phyloP scores from a whole-genome alignment of 2,797 vertebrate species.

The Fistularia tabacaria region DNA sequence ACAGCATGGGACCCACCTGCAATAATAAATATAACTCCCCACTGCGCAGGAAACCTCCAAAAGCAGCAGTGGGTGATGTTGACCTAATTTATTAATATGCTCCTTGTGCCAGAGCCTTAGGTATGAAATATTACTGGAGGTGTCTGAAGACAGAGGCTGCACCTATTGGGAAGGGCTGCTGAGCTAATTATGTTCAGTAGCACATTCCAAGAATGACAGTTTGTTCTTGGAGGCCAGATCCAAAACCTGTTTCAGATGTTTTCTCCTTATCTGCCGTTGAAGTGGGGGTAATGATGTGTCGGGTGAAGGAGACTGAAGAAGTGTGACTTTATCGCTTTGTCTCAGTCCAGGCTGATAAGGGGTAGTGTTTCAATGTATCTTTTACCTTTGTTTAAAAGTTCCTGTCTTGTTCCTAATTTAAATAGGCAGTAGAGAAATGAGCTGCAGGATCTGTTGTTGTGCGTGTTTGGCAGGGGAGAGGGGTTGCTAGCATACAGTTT shows the following conservation, averaged over 20 bases:
- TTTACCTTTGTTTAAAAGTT: conserved; percentile 41
- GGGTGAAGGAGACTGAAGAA: conserved; percentile 30
- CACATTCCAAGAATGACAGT: conserved; percentile 58
- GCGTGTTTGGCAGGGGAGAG: conserved; percentile 9
- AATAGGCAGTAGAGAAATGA: conserved; percentile 33
- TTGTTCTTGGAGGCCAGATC: conserved; percentile 43
- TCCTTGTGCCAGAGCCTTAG: conserved; percentile 31
- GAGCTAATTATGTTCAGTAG: conserved; percentile 54
- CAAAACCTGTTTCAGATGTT: conserved; percentile 43
- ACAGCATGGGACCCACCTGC: conserved; percentile 48
- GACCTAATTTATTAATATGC: conserved; percentile 60
- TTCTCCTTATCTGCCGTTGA: conserved; percentile 41
- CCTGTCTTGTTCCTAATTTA: conserved; percentile 34
- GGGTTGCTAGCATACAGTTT: no score
- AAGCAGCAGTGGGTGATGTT: conserved; percentile 46
- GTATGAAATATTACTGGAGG: conserved; percentile 43
- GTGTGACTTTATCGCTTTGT: conserved; percentile 41
- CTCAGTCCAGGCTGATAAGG: conserved; percentile 18
- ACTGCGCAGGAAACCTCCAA: conserved; percentile 57
- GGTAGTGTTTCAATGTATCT: conserved; percentile 18
- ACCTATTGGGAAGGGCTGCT: conserved; percentile 27
- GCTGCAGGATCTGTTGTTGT: conserved; percentile 2
- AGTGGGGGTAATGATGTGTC: conserved; percentile 41
- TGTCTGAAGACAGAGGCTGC: conserved; percentile 47
- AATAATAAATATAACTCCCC: conserved; percentile 66